Evolutionary conservation across 2,888 invertebrate species (phyloP).

Genomic region (Cantharis flavilabris): DNA sequence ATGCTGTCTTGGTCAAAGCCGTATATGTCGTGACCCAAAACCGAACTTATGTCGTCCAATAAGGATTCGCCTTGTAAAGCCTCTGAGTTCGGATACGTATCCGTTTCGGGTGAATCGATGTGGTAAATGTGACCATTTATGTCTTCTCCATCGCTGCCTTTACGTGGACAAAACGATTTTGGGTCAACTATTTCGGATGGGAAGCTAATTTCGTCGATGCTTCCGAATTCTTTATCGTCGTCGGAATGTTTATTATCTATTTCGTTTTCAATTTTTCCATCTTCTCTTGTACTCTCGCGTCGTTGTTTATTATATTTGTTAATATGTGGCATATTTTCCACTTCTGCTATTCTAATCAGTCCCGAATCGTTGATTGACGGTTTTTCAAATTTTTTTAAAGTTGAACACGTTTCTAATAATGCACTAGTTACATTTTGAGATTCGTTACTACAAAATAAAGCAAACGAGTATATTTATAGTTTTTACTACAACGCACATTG

Average conservation of each 20-base stretch:
- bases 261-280: slow-evolving; percentile 50
- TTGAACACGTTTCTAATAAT: slow-evolving; percentile 44
- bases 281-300: slow-evolving; percentile 50
- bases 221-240: slow-evolving; percentile 63
- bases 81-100: slow-evolving; percentile 72
- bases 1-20: slow-evolving; percentile 65
- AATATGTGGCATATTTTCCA: slow-evolving; percentile 30
- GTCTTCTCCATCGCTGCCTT: slow-evolving; percentile 57
- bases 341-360: slow-evolving; percentile 33
- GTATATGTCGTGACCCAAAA: slow-evolving; percentile 69
- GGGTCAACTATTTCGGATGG: slow-evolving; percentile 67
- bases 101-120: slow-evolving; percentile 85
- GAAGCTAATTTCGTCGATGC: slow-evolving; percentile 73
- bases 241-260: slow-evolving; percentile 47
- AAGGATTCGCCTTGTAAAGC: slow-evolving; percentile 77
- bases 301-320: slow-evolving; percentile 53
- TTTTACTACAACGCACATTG: neutral
- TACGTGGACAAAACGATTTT: slow-evolving; percentile 53
- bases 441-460: slow-evolving; percentile 23
- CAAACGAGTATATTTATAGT: neutral
- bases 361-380: slow-evolving; percentile 40
- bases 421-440: slow-evolving; percentile 31
- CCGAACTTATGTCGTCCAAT: slow-evolving; percentile 72
- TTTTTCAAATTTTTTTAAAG: slow-evolving; percentile 42
- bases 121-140: slow-evolving; percentile 68